phyloP scores from a whole-genome alignment of 2,797 vertebrate genomes.

The Alexandromys oeconomus region DNA sequence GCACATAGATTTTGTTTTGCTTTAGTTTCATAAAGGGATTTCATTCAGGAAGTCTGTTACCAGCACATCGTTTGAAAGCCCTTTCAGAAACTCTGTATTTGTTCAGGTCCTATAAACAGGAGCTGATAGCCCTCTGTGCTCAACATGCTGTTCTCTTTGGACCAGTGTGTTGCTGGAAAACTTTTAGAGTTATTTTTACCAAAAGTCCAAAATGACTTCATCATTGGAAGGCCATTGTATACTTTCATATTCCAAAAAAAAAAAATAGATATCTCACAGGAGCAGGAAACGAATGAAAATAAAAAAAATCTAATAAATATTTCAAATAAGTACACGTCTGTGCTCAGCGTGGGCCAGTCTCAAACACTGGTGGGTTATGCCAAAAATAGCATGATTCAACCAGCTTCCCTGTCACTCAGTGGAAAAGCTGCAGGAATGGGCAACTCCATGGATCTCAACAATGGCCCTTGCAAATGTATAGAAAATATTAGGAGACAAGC shows the following conservation, averaged over 20 bases:
- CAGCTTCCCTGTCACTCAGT: background rate
- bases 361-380: background rate
- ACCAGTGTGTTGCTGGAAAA: conserved; percentile 34
- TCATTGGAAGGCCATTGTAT: conserved; percentile 68
- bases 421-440: conserved; percentile 28
- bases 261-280: conserved; percentile 73
- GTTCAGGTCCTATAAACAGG: background rate
- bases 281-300: conserved; percentile 69
- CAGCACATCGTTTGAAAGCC: background rate
- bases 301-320: conserved; percentile 74
- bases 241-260: conserved; percentile 24
- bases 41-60: background rate
- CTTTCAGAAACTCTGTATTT: background rate
- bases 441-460: background rate
- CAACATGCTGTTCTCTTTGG: conserved; percentile 58
- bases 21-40: conserved; percentile 26
- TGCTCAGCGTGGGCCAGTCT: background rate
- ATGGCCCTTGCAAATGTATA: conserved; percentile 17
- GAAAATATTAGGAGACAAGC: background rate
- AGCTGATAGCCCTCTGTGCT: background rate
- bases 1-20: background rate
- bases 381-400: background rate
- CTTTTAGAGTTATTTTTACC: conserved; percentile 77
- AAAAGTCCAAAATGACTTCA: conserved; percentile 83
- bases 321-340: conserved; percentile 58